Base-by-base conservation (phyloP, 2,797 vertebrate genomes). In the Falco rusticolus region DNA sequence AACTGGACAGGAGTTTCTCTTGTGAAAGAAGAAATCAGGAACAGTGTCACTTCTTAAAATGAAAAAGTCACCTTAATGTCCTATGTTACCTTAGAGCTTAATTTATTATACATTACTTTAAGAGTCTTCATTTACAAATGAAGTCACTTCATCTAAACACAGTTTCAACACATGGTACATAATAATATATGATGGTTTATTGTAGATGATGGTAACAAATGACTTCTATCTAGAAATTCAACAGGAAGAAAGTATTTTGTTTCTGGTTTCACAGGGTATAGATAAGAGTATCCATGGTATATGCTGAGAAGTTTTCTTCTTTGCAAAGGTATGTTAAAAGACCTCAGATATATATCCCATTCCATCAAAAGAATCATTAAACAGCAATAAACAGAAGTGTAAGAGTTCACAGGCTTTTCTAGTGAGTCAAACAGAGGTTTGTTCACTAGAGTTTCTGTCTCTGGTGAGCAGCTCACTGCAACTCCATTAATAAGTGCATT, bases 71-170 rank as follows among this genome's bases (percentile, higher is more conserved):
- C 65, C 85, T 90, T 93, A 71, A 81, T 90, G 64, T 60, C 89
- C 94, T 96, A 72, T 63, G 59, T 88, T 89, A 95, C 70, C 91
- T 94, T 92, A 93, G 50, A 96, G 72, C 69, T 93, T 91, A 84
- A 95, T 96, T 96, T 96, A 95, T 96, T 96, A 90, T 24, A 91
- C 85, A 87, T 91, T 87, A 81, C 75, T 90, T 96, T 66, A 90
- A 82, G 89, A 93, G 77, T 87, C 97, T 94, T 95, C 96, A 94
- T 94, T 96, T 91, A 96, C 96, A 97, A 96, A 94, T 96, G 93
- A 95, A 95, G 90, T 91, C 81, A 89, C 87, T 97, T 96, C 69
- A 87, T 90, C 94, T 96, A 96, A 88, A 91, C 86, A 97, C 96
- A 97, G 87, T 96, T 97, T 78, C 92, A 94, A 93, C 90, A 95